Base-by-base conservation (phyloP, 64 coral and sea anemone genomes). In the Montipora sp. region DNA sequence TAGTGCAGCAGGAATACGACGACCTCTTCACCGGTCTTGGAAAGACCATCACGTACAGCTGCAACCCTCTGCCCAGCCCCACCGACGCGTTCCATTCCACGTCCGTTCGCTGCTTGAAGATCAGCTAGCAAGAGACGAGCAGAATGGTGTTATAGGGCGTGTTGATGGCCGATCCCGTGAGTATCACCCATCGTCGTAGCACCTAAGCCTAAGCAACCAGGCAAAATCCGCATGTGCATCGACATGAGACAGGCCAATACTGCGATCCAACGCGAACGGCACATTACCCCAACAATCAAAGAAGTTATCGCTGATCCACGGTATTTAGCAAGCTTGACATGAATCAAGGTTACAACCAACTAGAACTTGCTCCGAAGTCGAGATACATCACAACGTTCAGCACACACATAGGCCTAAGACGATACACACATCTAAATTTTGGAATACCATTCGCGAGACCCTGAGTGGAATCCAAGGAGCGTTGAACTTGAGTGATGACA, bases 21-120 rank as follows among this genome's bases (percentile, higher is more conserved):
- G 93, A 95, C 88, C n/a, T 95, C 51, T 95, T 90, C 50, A 72
- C 70, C 8, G 88, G 88, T 58, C 75, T 95, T 1, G 87, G 72
- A 20, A 95, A 90, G 49, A 89, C 1, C 83, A 88, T 0, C 91
- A 93, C 76, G 80, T 93, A 27, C 24, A 27, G 24, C 24, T 27
- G 24, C 24, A 27, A 27, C 24, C 24, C 24, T 27, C 73, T 8
- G 90, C 80, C n/a, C 90, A 92, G 77, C 80, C 80, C 7, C 90
- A 86, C 60, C 48, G 82, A 51, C 79, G 71, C 2, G 72, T 87
- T 77, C 72, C 71, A 53, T 92, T 92, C 10, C 81, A 85, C 45
- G 71, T 87, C 7, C 19, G 75, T 5, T 77, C 81, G 71, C 83
- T 79, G 23, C 51, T 93, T 1, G 83, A 88, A 61, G 75, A 79